A percentile compares a stretch with the other conserved stretches of the same genome.
These are phyloP conservation scores for Opisthocomus hoazin DNA, from an alignment of 2,113 vertebrate species.

Conservation along the genomic window DNA sequence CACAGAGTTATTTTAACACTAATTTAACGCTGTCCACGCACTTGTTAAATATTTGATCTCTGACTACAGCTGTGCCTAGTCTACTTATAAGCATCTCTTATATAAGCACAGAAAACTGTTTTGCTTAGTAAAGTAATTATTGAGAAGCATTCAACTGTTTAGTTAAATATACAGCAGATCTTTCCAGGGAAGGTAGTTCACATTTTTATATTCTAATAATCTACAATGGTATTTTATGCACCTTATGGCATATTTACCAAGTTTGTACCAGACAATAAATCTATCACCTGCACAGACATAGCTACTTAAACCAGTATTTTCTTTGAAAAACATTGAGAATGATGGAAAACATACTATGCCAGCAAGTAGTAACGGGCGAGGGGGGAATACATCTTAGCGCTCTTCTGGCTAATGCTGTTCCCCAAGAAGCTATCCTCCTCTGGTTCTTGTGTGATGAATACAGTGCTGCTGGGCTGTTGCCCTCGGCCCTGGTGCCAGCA, in stretches of 20 bases:
- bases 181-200: background rate
- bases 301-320: background rate
- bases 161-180: background rate
- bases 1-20: background rate
- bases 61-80: background rate
- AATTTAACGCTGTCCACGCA: background rate
- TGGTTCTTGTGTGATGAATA: background rate
- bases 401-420: background rate
- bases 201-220: background rate
- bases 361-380: background rate
- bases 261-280: background rate
- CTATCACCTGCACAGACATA: background rate
- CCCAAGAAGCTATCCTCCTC: background rate
- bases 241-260: background rate
- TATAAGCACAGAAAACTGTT: background rate
- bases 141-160: background rate
- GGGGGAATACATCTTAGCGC: background rate
- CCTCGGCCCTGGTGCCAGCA: accelerated
- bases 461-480: background rate
- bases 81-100: background rate
- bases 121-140: background rate
- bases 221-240: background rate
- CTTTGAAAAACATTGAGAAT: background rate
- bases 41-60: background rate
- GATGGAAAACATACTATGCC: background rate